A percentile compares a stretch with the other conserved stretches of the same genome.
These are phyloP conservation scores for Horisme vitalbata DNA, from an alignment of 2,888 invertebrate genomes.

Conservation along the genomic window DNA sequence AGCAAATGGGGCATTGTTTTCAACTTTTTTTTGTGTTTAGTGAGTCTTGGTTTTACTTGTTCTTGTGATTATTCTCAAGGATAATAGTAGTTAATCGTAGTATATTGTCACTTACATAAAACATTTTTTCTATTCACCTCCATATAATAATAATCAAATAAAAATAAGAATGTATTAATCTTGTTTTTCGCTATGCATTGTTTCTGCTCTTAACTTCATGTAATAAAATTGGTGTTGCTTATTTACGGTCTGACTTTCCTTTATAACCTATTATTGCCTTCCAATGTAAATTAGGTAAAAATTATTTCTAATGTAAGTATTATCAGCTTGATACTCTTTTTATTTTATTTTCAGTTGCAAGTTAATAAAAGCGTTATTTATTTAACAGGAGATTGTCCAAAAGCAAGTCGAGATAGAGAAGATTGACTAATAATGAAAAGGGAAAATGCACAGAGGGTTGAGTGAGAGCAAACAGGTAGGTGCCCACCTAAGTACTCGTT, in stretches of 20 bases:
- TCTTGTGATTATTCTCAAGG: constrained; percentile 59
- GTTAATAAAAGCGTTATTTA: too few species aligned
- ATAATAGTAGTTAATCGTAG: constrained; percentile 42
- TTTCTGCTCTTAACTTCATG: constrained; percentile 66
- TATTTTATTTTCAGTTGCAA: too few species aligned
- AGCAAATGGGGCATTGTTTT: constrained; percentile 55
- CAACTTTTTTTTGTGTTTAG: constrained; percentile 75
- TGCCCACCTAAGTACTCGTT: too few species aligned
- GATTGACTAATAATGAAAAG: too few species aligned
- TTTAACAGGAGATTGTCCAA: too few species aligned
- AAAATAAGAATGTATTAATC: constrained; percentile 25
- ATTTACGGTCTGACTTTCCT: constrained; percentile 1
- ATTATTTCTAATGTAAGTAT: too few species aligned
- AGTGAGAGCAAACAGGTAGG: too few species aligned
- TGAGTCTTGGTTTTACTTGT: constrained; percentile 82
- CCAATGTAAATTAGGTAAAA: too few species aligned
- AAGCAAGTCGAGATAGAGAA: too few species aligned
- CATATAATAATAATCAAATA: constrained; percentile 15
- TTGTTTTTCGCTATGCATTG: constrained; percentile 61
- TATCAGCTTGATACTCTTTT: too few species aligned
- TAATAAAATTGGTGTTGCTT: constrained; percentile 71
- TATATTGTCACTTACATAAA: constrained; percentile 32
- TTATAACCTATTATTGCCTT: too few species aligned
- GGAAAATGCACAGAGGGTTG: too few species aligned
- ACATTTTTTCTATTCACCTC: constrained; percentile 25